Evolutionary conservation across 2,888 invertebrate species (phyloP).

Genomic region (Tortrix viridana): DNA sequence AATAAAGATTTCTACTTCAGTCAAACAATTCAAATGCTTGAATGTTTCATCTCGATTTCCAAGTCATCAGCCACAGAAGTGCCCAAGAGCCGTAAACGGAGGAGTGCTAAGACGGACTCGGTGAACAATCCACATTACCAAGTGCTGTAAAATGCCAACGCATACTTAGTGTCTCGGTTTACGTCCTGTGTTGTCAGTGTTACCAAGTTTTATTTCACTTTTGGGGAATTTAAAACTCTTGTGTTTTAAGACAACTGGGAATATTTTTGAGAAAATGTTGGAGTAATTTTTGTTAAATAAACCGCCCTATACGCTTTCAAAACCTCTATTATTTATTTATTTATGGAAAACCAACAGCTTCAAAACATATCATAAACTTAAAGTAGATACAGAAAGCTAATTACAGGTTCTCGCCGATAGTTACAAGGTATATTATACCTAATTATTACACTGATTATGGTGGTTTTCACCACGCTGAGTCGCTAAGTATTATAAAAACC

Average conservation of each 20-base stretch:
- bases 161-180: conserved; percentile 28
- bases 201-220: conserved; percentile 35
- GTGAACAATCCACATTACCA: conserved; percentile 33
- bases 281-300: conserved; percentile 3
- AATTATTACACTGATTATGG: no score
- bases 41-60: conserved; percentile 28
- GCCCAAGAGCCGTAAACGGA: conserved; percentile 31
- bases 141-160: conserved; percentile 29
- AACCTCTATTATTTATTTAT: no score
- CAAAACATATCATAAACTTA: no score
- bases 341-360: no score
- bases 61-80: conserved; percentile 27
- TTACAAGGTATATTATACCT: no score
- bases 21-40: conserved; percentile 17
- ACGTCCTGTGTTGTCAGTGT: conserved; percentile 28
- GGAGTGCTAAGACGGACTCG: conserved; percentile 28
- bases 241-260: conserved; percentile 13
- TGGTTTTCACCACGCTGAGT: no score
- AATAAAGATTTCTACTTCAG: not conserved
- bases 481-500: no score
- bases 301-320: no score
- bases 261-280: conserved; percentile 11
- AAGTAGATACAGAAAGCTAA: no score
- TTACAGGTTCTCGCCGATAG: no score
- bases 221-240: conserved; percentile 33